Evolutionary conservation across 37 sponge, comb jelly and placozoan genomes (phyloP).

Genomic region (Aplysina aerophoba): DNA sequence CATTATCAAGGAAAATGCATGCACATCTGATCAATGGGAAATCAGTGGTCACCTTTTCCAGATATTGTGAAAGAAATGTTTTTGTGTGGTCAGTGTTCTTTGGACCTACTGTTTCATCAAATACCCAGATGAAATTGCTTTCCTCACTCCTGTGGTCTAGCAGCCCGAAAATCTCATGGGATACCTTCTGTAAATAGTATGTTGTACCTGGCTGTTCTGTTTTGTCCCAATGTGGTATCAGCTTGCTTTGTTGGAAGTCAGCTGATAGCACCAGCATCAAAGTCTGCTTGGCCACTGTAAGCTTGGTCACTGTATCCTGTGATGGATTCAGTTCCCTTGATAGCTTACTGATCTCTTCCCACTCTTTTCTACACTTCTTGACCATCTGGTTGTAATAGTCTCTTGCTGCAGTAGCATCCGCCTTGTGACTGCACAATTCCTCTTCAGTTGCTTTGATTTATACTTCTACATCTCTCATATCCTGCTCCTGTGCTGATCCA

Average conservation of each 20-base stretch:
- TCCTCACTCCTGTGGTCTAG: too few species aligned
- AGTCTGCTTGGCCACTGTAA: background rate
- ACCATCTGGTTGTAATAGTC: too few species aligned
- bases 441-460: too few species aligned
- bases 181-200: too few species aligned
- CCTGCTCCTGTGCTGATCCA: constrained; percentile 24
- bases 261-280: too few species aligned
- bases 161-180: too few species aligned
- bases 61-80: constrained; percentile 21
- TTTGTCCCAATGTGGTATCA: constrained; percentile 40
- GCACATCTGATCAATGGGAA: constrained; percentile 33
- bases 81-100: too few species aligned
- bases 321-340: too few species aligned
- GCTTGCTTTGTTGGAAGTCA: constrained; percentile 40
- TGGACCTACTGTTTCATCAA: too few species aligned
- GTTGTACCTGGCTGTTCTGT: constrained; percentile 42
- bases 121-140: too few species aligned
- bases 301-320: background rate
- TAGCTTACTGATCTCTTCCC: too few species aligned
- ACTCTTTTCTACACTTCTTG: constrained; percentile 17
- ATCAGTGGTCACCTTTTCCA: background rate
- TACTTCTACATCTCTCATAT: constrained; percentile 5
- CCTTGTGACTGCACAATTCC: background rate
- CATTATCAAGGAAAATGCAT: constrained; percentile 47
- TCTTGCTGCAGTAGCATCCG: constrained; percentile 18